phyloP scores from a whole-genome alignment of 2,888 invertebrate genomes.

The Hemaris fuciformis region DNA sequence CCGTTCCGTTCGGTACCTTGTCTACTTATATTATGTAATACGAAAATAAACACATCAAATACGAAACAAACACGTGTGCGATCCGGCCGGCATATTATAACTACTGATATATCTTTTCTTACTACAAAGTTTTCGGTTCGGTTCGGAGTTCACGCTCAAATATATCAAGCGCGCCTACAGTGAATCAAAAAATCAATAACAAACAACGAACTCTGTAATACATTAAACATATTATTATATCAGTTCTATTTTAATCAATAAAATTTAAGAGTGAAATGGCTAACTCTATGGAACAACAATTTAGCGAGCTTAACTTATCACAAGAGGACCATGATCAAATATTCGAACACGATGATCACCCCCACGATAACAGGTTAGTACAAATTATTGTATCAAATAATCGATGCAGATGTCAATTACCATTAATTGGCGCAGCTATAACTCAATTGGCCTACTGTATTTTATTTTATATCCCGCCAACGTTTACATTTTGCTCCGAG shows the following conservation, averaged over 20 bases:
- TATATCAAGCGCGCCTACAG: background rate
- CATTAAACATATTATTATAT: background rate
- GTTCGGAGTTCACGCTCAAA: background rate
- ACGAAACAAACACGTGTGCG: constrained; percentile 65
- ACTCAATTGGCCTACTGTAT: no score
- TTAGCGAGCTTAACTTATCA: constrained; percentile 85
- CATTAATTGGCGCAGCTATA: no score
- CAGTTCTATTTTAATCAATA: background rate
- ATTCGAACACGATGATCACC: constrained; percentile 84
- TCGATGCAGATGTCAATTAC: background rate
- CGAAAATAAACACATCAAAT: constrained; percentile 57
- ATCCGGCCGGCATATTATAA: constrained; percentile 36
- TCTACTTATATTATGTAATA: constrained; percentile 62
- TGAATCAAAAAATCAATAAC: background rate
- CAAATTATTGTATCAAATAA: background rate
- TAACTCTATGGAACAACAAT: constrained; percentile 83
- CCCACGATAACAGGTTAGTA: constrained; percentile 81
- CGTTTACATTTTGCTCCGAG: no score
- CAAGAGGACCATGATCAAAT: constrained; percentile 88
- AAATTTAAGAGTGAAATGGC: constrained; percentile 54
- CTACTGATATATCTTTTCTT: constrained; percentile 5
- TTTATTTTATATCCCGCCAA: no score
- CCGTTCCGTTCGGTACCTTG: constrained; percentile 32
- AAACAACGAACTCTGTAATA: background rate
- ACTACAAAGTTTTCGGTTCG: constrained; percentile 15